Evolutionary conservation across 2,797 vertebrate genomes (phyloP).

Genomic region (Tadarida brasiliensis): DNA sequence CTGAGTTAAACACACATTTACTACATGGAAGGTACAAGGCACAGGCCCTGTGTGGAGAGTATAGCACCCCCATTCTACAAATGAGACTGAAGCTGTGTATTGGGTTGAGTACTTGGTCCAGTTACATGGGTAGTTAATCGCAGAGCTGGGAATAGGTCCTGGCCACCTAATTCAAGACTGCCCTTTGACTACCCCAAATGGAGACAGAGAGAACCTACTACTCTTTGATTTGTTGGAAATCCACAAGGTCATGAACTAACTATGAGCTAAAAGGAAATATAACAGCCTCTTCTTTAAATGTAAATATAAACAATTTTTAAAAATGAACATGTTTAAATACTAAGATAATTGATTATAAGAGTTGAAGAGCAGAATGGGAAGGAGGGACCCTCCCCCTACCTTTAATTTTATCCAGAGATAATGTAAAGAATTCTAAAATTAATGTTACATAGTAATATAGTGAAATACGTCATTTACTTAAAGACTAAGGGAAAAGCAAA

Average conservation of each 20-base stretch:
- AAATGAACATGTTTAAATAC: neutral
- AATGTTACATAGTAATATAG: neutral
- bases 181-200: neutral
- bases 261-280: neutral
- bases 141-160: neutral
- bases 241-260: neutral
- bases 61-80: neutral
- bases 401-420: constrained; percentile 40
- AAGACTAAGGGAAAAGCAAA: constrained; percentile 52
- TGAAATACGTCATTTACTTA: constrained; percentile 14
- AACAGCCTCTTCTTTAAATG: constrained; percentile 19
- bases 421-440: constrained; percentile 39
- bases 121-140: neutral
- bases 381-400: neutral
- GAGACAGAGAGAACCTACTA: neutral
- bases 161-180: neutral
- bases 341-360: neutral
- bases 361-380: neutral
- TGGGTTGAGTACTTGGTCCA: neutral
- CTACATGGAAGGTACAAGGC: neutral
- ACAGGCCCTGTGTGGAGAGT: neutral
- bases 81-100: neutral
- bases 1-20: neutral
- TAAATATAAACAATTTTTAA: constrained; percentile 41
- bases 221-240: neutral